Base-by-base conservation (phyloP, 1,140 invertebrate species). In the Triops longicaudatus region DNA sequence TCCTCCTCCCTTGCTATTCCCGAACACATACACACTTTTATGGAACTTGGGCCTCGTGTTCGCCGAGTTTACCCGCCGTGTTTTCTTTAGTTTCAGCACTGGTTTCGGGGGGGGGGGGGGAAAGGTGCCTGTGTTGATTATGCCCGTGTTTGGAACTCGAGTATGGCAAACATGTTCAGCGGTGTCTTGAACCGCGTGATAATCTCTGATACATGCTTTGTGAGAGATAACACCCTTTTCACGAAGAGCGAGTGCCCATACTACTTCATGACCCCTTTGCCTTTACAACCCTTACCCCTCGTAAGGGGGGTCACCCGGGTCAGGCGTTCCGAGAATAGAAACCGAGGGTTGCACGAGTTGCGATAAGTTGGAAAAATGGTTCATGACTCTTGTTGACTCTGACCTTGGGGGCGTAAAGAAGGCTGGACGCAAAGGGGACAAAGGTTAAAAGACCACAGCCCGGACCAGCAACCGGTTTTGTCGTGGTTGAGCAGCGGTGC, bases 361-460 rank as follows among this genome's bases (percentile, higher is more conserved):
- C 50, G 22, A 63, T 63, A 17, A 22, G 17, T 63, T 63, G 50
- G 50, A 63, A 63, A 63, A 63, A 63, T 63, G 50, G 50, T 63
- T 63, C 10, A 17, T 63, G 50, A 63, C 50, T 14, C 50, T 63
- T 63, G 50, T 63, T 63, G 50, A 63, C 17, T 63, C 50, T 63
- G 50, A 63, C 50, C 50, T 22, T 17, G 17, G 50, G n/a, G 50
- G 22, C 50, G 50, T 63, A 63, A 63, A 63, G 50, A 63, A 63
- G 22, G 17, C 50, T 63, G 50, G 50, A 63, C 50, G 31, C 7
- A 2, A 44, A 22, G 50, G 50, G 50, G 17, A 63, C 50, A 63
- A 63, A 63, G 50, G 50, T 63, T 63, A 63, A 63, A 63, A 63
- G 50, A 22, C 50, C 50, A 63, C 50, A 63, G 17, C 50, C 50